Conservation (phyloP, 2,888 invertebrate species). For the Noctua fimbriata region DNA sequence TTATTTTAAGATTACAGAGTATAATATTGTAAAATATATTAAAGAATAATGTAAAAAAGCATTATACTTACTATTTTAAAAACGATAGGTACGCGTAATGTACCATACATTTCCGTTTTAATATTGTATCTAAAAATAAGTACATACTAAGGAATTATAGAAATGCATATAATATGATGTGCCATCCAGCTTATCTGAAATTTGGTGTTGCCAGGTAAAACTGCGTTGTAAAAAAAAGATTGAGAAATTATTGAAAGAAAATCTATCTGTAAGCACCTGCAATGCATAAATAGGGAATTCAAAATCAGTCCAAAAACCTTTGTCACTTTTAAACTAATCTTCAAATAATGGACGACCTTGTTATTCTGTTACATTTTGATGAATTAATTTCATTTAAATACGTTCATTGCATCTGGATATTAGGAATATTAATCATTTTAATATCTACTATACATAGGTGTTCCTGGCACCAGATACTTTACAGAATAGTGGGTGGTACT, state of each 20-base stretch:
- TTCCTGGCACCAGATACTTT: conserved; percentile 2
- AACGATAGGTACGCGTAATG: background rate
- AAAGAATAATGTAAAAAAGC: conserved; percentile 42
- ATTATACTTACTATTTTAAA: conserved; percentile 26
- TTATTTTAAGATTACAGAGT: conserved; percentile 29
- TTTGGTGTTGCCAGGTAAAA: background rate
- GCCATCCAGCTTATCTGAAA: conserved; percentile 16
- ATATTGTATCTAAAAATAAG: conserved; percentile 35
- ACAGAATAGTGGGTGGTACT: conserved; percentile 16
- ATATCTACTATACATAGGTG: background rate
- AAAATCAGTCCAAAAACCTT: background rate
- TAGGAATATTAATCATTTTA: background rate
- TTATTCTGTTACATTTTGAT: background rate
- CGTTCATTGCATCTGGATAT: background rate
- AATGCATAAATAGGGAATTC: background rate
- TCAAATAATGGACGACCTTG: background rate
- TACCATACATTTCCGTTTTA: conserved; percentile 41
- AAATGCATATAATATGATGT: background rate
- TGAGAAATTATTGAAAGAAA: background rate
- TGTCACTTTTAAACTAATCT: background rate
- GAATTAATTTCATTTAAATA: background rate
- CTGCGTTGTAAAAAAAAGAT: background rate
- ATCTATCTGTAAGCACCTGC: background rate
- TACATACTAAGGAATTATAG: conserved; percentile 30
- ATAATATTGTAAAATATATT: conserved; percentile 21